Base-by-base conservation (phyloP, 1,140 invertebrate genomes). In the Hesperophylax magnus region DNA sequence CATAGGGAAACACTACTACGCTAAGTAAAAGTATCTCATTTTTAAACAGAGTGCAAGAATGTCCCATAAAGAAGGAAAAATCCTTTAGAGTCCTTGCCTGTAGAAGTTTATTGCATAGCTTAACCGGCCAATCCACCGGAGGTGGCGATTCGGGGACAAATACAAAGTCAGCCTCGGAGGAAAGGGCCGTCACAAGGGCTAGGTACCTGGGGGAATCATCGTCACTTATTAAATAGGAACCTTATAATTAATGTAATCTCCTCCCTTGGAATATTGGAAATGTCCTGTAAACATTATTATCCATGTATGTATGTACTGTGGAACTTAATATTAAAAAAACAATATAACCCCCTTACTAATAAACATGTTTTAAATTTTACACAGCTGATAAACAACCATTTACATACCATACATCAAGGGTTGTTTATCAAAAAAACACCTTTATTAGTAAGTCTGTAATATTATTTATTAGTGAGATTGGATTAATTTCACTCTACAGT, bases 131-230 rank as follows among this genome's bases (percentile, higher is more conserved):
- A 90, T 98, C 97, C 85, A 89, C 89, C 85, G 96, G 95, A 85
- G 98, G 98, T 82, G 98, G 98, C 86, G 91, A 92, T 92, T 99
- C 98, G 78, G 98, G 98, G 85, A 97, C 95, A 93, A 99, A 99
- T 82, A 99, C 97, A 94, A 94, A 98, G 91, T 98, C 96, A 84
- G 96, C 96, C 90, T 97, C 97, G 85, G 94, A 94, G 83, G 95
- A 93, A 88, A 97, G 92, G 85, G 96, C 96, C 85, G 96, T 95
- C 84, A 98, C 97, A 86, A 98, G 91, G 84, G 96, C 97, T 89
- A 98, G 91, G 92, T 97, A 97, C 92, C 96, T 96, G 92, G 85
- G 53, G 69, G 53, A 75, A 75, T 75, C 53, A 60, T 60, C 5
- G 34, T 61, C 18, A 56, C 54, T 56, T 56, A 17, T 56, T 56